Conservation (phyloP, 2,113 vertebrate genomes). For the Notechis scutatus region DNA sequence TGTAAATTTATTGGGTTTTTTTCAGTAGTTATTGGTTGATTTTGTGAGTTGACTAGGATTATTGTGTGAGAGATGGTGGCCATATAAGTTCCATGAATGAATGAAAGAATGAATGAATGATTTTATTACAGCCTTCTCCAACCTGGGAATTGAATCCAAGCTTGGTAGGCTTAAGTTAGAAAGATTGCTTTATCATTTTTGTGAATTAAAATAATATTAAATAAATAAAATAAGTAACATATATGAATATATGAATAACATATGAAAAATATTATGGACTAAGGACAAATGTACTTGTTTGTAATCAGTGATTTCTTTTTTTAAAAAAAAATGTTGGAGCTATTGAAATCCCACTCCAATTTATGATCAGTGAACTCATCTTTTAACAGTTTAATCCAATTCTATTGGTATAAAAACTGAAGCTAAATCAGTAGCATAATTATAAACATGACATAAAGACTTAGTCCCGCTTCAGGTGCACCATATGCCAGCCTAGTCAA, state of each 20-base stretch:
- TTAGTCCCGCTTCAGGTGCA: background rate
- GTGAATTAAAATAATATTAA: background rate
- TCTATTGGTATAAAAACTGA: background rate
- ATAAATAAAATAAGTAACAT: background rate
- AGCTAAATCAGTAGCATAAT: background rate
- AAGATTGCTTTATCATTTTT: background rate
- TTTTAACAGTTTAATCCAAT: background rate
- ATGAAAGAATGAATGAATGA: background rate
- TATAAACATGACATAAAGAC: background rate
- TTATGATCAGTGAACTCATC: background rate
- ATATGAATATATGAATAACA: too few relatives aligned
- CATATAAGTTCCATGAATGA: background rate
- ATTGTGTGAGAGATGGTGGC: background rate
- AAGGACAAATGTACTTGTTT: background rate
- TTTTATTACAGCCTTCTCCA: background rate
- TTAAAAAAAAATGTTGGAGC: background rate
- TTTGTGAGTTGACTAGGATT: background rate
- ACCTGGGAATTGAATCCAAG: background rate
- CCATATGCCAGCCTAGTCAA: background rate
- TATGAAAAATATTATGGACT: background rate
- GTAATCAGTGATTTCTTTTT: background rate
- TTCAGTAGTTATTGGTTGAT: background rate
- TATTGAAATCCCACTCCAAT: too few relatives aligned
- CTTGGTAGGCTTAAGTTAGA: background rate
- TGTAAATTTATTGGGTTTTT: background rate